These are phyloP conservation scores for Cynaeus angustus DNA, from an alignment of 2,888 invertebrate species.

Conservation along the genomic window DNA sequence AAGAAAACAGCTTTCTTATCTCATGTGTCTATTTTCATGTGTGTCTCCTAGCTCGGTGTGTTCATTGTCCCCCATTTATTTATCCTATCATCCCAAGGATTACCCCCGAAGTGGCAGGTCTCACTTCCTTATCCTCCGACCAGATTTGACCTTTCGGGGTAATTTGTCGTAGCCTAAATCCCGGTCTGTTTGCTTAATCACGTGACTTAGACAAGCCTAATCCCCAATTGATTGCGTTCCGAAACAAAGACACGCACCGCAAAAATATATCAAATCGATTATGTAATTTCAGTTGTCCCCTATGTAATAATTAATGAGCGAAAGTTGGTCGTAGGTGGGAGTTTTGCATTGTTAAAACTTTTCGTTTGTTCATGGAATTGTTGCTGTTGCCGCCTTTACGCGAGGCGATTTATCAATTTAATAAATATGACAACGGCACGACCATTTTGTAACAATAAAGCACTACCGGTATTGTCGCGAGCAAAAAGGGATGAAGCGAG, in stretches of 20 bases:
- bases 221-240: constrained; percentile 27
- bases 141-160: constrained; percentile 24
- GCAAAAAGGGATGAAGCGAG: constrained; percentile 1
- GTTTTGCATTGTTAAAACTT: constrained; percentile 54
- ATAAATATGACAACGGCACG: constrained; percentile 30
- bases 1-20: no score
- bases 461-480: constrained; percentile 27
- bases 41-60: background rate
- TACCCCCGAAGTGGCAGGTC: constrained; percentile 12
- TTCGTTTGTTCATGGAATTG: constrained; percentile 45
- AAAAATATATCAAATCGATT: constrained; percentile 52
- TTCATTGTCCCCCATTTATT: constrained; percentile 23
- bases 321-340: constrained; percentile 59
- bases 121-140: constrained; percentile 18
- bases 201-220: constrained; percentile 10
- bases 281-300: constrained; percentile 60
- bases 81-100: constrained; percentile 22
- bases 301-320: constrained; percentile 64
- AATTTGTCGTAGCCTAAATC: constrained; percentile 17
- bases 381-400: constrained; percentile 41
- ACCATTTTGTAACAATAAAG: constrained; percentile 20
- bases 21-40: background rate
- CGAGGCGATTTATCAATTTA: constrained; percentile 41
- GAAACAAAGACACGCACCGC: constrained; percentile 21
- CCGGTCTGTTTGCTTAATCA: constrained; percentile 25